Conservation (phyloP, 2,113 vertebrate species). For the Burhinus oedicnemus region DNA sequence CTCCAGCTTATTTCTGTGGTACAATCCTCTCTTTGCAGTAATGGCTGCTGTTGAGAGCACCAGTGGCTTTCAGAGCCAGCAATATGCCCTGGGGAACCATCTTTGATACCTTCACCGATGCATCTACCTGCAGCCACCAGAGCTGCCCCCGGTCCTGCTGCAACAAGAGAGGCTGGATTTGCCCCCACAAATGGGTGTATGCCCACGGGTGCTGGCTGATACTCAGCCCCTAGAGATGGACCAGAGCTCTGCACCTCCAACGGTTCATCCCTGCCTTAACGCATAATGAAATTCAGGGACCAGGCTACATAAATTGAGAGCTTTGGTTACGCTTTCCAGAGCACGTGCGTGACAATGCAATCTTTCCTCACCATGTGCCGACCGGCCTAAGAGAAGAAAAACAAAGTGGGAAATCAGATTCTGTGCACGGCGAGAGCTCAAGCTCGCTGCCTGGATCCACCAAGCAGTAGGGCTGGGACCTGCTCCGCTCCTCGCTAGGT, state of each 20-base stretch:
- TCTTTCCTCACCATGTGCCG: background rate
- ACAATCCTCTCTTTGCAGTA: background rate
- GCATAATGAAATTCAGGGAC: accelerated
- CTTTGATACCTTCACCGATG: accelerated
- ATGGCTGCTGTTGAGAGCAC: background rate
- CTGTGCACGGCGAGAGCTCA: accelerated
- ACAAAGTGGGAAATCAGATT: background rate
- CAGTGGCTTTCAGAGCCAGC: background rate
- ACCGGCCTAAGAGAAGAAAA: background rate
- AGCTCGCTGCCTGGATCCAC: background rate
- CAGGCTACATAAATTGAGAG: accelerated
- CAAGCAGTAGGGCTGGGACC: background rate
- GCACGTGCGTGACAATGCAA: accelerated
- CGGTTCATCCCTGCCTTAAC: accelerated
- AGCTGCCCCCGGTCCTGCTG: background rate
- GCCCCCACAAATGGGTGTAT: background rate
- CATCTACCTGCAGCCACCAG: background rate
- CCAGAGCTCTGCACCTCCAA: background rate
- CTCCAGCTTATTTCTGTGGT: accelerated
- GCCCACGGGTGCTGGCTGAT: accelerated
- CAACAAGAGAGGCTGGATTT: background rate
- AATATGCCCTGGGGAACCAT: accelerated
- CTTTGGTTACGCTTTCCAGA: background rate
- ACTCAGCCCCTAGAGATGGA: background rate
- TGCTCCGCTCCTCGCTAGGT: accelerated